Percentiles rank a stretch among this genome's conserved stretches.
Evolutionary conservation across 1,140 invertebrate genomes (phyloP).

Genomic region (Phymastichus coffea): DNA sequence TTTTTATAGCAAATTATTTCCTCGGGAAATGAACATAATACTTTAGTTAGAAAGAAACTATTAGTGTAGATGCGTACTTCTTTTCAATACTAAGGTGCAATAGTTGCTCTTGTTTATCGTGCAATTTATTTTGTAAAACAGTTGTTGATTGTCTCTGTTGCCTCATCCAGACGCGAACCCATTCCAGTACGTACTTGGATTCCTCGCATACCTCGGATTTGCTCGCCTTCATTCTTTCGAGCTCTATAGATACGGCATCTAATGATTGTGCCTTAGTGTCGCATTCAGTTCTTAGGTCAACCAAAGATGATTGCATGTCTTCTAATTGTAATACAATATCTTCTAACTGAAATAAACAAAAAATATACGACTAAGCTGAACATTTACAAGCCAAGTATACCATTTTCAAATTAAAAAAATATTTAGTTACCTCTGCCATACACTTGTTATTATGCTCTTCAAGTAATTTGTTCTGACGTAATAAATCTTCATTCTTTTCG

Average conservation of each 20-base stretch:
- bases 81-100: conserved; percentile 38
- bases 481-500: conserved; percentile 38
- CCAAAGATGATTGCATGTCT: conserved; percentile 39
- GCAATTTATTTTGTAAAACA: conserved; percentile 35
- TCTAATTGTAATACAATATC: conserved; percentile 34
- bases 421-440: conserved; percentile 37
- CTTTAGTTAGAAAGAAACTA: too few relatives aligned
- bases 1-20: too few relatives aligned
- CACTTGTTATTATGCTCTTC: conserved; percentile 42
- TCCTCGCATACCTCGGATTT: conserved; percentile 44
- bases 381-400: neutral
- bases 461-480: conserved; percentile 38
- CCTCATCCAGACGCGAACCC: conserved; percentile 44
- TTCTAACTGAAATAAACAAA: conserved; percentile 32
- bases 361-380: conserved; percentile 1
- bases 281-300: conserved; percentile 41
- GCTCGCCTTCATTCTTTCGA: conserved; percentile 37
- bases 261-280: conserved; percentile 42
- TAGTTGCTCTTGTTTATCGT: conserved; percentile 41
- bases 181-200: conserved; percentile 39
- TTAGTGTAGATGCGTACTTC: too few relatives aligned
- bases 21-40: too few relatives aligned
- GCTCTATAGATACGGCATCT: conserved; percentile 40
- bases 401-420: neutral
- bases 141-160: conserved; percentile 38